These are phyloP conservation scores for Blennius ocellaris DNA, from an alignment of 2,113 vertebrate genomes.

Conservation along the genomic window DNA sequence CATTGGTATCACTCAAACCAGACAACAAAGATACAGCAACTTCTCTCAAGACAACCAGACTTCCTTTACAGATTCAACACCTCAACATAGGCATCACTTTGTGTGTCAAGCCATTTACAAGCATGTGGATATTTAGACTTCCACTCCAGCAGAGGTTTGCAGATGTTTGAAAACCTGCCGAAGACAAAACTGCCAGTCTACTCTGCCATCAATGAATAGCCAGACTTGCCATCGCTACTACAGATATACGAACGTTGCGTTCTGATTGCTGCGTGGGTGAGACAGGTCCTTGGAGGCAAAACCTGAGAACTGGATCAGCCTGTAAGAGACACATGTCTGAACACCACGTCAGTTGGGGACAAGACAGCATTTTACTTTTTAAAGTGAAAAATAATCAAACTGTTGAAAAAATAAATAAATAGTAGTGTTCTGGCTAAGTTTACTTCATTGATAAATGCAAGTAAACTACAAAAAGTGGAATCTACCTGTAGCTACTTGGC, in stretches of 20 bases:
- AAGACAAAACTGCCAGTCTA: slow-evolving; percentile 9
- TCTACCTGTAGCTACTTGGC: slow-evolving; percentile 60
- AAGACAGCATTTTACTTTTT: slow-evolving; percentile 67
- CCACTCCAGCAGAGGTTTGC: background rate
- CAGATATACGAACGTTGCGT: slow-evolving; percentile 49
- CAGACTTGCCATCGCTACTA: slow-evolving; percentile 35
- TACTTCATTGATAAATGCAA: slow-evolving; percentile 72
- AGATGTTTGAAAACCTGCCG: background rate
- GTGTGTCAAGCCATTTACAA: background rate
- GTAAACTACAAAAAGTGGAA: slow-evolving; percentile 64
- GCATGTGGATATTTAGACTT: background rate
- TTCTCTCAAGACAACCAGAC: slow-evolving; percentile 7
- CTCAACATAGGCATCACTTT: background rate
- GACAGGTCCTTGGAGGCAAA: slow-evolving; percentile 78
- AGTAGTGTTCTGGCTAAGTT: slow-evolving; percentile 59
- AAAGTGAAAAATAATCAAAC: slow-evolving; percentile 19
- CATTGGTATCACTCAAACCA: slow-evolving; percentile 18
- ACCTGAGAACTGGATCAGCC: slow-evolving; percentile 78
- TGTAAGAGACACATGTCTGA: slow-evolving; percentile 84
- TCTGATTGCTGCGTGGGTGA: slow-evolving; percentile 70
- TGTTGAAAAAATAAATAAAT: slow-evolving; percentile 39
- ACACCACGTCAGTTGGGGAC: slow-evolving; percentile 79
- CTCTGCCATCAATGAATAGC: slow-evolving; percentile 24
- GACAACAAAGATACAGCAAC: background rate
- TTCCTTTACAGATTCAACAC: background rate